Base-by-base conservation (phyloP, 2,888 invertebrate genomes). In the Polydrusus tereticollis region DNA sequence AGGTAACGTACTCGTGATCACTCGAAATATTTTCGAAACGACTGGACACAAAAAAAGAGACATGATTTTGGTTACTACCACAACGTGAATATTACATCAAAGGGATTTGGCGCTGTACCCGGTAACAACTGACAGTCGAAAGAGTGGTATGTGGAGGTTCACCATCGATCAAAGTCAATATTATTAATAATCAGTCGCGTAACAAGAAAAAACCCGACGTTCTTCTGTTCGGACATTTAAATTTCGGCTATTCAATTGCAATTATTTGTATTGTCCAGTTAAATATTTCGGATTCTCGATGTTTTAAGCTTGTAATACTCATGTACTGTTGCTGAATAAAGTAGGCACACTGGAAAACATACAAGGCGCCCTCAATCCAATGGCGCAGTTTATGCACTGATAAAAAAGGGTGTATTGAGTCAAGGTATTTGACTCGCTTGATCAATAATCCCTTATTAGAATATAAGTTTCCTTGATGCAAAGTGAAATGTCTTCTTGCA, bases 221-320 rank as follows among this genome's bases (percentile, higher is more conserved):
- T 73, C 73, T 55, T 73, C 62, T 29, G 68, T 41, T 65, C 69
- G 65, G 64, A 67, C 68, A 71, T 72, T 69, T 73, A 79, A 80
- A 78, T 78, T 77, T 78, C 75, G 72, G 75, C 74, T 75, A 80
- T 81, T 79, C 80, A 80, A 74, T 76, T 77, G 78, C 80, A 81
- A 81, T 81, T 80, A 81, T 78, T 76, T 59, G 77, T 76, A 81
- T 81, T 80, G 80, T 81, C 74, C 73, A 64, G 69, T 18, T 55
- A 77, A 77, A 79, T 80, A 75, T 80, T 80, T 75, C 43, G 74
- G 73, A 78, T 78, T 72, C 78, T 74, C 63, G 18, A 67, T 50
- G 50, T 26, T 50, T 50, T 7, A 14, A 12, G 23, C 26, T 50
- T 50, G 50, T 50, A 14, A 50, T 20, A 20, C 45, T 10, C 0